These are phyloP conservation scores for Brachyptera risi DNA, from an alignment of 2,888 invertebrate species.

Conservation along the genomic window DNA sequence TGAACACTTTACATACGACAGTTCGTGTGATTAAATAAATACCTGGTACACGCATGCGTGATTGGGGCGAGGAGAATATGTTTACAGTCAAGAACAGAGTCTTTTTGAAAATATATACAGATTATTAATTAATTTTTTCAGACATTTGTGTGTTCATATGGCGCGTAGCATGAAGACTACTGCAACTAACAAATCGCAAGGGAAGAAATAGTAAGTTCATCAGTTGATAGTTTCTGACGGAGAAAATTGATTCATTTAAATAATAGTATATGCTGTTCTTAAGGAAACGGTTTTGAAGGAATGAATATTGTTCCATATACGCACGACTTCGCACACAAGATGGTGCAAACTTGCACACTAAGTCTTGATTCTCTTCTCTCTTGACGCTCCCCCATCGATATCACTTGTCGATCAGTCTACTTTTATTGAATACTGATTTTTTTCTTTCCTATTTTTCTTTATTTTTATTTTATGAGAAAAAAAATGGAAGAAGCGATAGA, in stretches of 20 bases:
- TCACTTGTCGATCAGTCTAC: slow-evolving; percentile 28
- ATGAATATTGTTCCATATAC: slow-evolving; percentile 1
- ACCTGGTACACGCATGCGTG: not conserved
- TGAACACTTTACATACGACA: slow-evolving; percentile 1
- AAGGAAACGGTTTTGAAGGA: not conserved
- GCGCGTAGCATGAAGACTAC: too few species aligned
- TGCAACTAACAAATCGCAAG: too few species aligned
- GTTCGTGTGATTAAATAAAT: not conserved
- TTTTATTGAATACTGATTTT: slow-evolving; percentile 25
- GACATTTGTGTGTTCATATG: too few species aligned
- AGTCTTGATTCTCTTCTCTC: slow-evolving; percentile 25
- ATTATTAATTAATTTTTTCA: not conserved
- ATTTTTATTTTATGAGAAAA: slow-evolving; percentile 18
- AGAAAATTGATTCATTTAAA: not conserved
- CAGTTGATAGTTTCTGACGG: not conserved
- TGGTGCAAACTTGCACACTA: slow-evolving; percentile 11
- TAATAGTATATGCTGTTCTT: not conserved
- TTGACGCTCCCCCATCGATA: slow-evolving; percentile 10
- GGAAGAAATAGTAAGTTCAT: not conserved
- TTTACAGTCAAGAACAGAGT: not conserved
- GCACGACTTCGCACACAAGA: not conserved
- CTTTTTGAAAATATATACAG: slow-evolving; percentile 10
- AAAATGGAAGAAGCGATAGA: slow-evolving; percentile 21
- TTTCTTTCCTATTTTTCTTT: slow-evolving; percentile 17
- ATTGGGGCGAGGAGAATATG: not conserved